A percentile compares a stretch with the other conserved stretches of the same genome.
Evolutionary conservation across 2,888 invertebrate genomes (phyloP).

Genomic region (Carpatolechia fugitivella): DNA sequence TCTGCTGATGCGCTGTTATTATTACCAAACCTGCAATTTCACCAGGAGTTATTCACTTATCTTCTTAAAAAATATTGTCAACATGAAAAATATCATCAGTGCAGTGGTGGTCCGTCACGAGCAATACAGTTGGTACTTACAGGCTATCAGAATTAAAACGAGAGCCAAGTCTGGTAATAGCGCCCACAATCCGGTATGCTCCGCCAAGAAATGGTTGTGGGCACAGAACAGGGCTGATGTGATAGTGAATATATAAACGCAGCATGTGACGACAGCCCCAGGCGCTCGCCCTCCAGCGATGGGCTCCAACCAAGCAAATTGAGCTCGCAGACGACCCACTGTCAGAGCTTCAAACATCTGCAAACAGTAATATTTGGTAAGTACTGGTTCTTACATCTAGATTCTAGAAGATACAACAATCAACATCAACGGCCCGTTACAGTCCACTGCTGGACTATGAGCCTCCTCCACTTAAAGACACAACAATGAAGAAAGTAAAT

Average conservation of each 20-base stretch:
- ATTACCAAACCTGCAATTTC: conserved; percentile 83
- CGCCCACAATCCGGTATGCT: conserved; percentile 82
- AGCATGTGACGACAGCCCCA: conserved; percentile 85
- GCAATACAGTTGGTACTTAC: conserved; percentile 69
- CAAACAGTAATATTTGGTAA: conserved; percentile 21
- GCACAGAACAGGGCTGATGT: conserved; percentile 85
- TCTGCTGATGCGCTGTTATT: conserved; percentile 88
- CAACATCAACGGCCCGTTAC: too few species aligned
- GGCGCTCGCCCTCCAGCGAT: conserved; percentile 86
- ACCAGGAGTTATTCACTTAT: too few species aligned
- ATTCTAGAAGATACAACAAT: too few species aligned
- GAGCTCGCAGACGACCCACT: conserved; percentile 87
- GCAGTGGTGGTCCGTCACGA: too few species aligned
- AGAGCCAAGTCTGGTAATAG: conserved; percentile 81
- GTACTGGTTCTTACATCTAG: not conserved
- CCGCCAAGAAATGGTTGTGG: conserved; percentile 81
- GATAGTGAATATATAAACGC: conserved; percentile 84
- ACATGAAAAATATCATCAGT: too few species aligned
- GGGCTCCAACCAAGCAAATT: conserved; percentile 87
- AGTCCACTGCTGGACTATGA: too few species aligned
- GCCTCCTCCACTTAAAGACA: too few species aligned
- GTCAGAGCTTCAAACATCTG: conserved; percentile 80
- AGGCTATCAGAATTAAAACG: conserved; percentile 80
- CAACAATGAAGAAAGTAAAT: too few species aligned
- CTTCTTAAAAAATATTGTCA: too few species aligned